These are phyloP conservation scores for Popillia japonica DNA, from an alignment of 1,140 invertebrate species.

Conservation along the genomic window DNA sequence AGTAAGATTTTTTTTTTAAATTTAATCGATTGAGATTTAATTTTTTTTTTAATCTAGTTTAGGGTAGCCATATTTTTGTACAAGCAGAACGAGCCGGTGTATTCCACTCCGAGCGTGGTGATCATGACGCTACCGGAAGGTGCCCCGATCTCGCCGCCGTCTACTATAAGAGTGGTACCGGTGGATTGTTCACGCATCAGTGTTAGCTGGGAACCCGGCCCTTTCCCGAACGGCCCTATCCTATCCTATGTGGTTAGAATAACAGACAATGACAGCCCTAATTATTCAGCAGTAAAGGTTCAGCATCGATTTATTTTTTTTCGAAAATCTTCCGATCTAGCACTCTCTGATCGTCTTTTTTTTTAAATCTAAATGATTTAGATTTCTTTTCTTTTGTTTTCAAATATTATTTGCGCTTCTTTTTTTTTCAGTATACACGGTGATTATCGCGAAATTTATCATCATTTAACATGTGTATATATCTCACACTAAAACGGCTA, in stretches of 20 bases:
- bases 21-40: not conserved
- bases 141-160: conserved; percentile 75
- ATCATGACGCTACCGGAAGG: conserved; percentile 81
- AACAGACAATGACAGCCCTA: conserved; percentile 65
- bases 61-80: conserved; percentile 78
- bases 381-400: too few relatives aligned
- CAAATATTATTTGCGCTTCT: too few relatives aligned
- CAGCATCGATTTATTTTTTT: conserved; percentile 21
- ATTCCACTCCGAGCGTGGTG: conserved; percentile 78
- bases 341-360: not conserved
- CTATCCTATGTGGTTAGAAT: conserved; percentile 83
- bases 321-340: not conserved
- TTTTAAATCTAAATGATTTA: too few relatives aligned
- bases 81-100: conserved; percentile 71
- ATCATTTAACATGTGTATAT: conserved; percentile 4
- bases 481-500: not conserved
- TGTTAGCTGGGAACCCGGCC: conserved; percentile 86
- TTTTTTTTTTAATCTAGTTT: conserved; percentile 71
- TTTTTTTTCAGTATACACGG: too few relatives aligned
- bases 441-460: not conserved
- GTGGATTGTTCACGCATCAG: conserved; percentile 85
- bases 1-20: conserved; percentile 55
- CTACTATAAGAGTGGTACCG: conserved; percentile 77
- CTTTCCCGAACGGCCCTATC: conserved; percentile 86
- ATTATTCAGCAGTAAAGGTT: conserved; percentile 73